phyloP scores from a whole-genome alignment of 2,797 vertebrate genomes.

The Allenopithecus nigroviridis region DNA sequence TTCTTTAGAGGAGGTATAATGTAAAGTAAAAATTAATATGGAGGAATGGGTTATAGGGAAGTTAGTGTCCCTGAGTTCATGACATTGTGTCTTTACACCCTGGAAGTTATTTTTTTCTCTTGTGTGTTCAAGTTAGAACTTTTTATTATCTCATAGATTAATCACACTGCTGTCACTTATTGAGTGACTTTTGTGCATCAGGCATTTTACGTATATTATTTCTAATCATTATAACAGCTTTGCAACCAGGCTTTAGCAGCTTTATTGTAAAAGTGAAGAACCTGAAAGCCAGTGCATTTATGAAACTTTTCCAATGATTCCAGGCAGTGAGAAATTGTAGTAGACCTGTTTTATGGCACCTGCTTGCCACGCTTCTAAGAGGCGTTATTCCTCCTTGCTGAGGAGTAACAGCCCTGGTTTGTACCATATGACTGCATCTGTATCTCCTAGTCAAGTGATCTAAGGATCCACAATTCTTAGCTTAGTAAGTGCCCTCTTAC shows the following conservation, averaged over 20 bases:
- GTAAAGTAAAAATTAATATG: neutral
- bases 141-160: neutral
- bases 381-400: neutral
- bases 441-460: neutral
- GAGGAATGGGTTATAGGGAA: neutral
- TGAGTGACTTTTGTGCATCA: neutral
- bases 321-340: neutral
- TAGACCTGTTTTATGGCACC: neutral
- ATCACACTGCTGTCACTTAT: neutral
- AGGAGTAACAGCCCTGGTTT: neutral
- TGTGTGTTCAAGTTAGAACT: neutral
- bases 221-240: neutral
- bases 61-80: neutral
- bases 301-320: conserved; percentile 4
- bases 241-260: neutral
- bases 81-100: neutral
- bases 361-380: neutral
- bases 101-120: neutral
- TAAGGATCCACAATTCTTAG: neutral
- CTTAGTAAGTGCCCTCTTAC: neutral
- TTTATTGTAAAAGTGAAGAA: conserved; percentile 21
- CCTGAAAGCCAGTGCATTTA: neutral
- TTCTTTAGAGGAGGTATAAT: neutral
- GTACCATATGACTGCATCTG: neutral
- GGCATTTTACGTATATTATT: neutral